A percentile compares a stretch with the other conserved stretches of the same genome.
Conservation (phyloP, 1,140 invertebrate genomes). For the Episyrphus balteatus region DNA sequence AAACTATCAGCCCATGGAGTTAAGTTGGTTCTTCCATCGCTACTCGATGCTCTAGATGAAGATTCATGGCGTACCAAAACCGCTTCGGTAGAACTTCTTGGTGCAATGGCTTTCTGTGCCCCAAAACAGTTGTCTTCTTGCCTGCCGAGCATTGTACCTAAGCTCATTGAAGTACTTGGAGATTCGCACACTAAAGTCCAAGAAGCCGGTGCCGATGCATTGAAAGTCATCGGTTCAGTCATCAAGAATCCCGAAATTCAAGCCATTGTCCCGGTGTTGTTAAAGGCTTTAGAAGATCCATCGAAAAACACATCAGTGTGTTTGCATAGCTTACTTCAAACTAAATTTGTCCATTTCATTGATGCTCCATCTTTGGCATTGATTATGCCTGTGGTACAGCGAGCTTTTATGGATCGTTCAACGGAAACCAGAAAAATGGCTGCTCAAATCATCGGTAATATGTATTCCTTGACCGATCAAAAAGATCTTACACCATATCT, state of each 20-base stretch:
- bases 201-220: constrained; percentile 86
- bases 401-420: constrained; percentile 92
- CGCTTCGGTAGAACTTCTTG: constrained; percentile 90
- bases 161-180: constrained; percentile 90
- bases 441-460: constrained; percentile 98
- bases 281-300: constrained; percentile 93
- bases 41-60: constrained; percentile 87
- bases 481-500: constrained; percentile 96
- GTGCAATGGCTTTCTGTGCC: constrained; percentile 96
- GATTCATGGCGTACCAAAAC: constrained; percentile 99
- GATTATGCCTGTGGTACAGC: constrained; percentile 97
- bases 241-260: constrained; percentile 98
- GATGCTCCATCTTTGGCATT: constrained; percentile 96
- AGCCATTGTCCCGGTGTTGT: constrained; percentile 82
- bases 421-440: constrained; percentile 98
- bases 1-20: constrained; percentile 94
- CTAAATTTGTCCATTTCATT: constrained; percentile 98
- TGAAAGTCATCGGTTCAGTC: constrained; percentile 94
- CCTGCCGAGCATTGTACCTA: constrained; percentile 96
- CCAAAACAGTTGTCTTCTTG: constrained; percentile 97
- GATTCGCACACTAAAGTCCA: constrained; percentile 99
- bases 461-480: constrained; percentile 98
- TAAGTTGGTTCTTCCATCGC: constrained; percentile 84
- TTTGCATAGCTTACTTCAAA: constrained; percentile 86
- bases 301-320: constrained; percentile 88